Evolutionary conservation across 2,888 invertebrate genomes (phyloP).

Genomic region (Fragum whitleyi): DNA sequence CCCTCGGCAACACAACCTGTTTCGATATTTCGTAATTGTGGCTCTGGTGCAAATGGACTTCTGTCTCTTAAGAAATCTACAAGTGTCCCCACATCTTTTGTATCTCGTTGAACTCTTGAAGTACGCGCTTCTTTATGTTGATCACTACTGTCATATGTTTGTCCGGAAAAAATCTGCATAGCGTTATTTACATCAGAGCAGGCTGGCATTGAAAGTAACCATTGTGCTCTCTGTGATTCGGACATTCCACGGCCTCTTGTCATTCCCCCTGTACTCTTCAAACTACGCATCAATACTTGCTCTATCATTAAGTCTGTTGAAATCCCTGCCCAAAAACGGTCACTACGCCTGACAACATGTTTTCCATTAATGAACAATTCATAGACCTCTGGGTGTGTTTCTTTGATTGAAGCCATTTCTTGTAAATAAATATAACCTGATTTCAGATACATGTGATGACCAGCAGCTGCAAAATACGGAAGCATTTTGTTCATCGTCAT

Average conservation of each 20-base stretch:
- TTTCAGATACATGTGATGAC: slow-evolving; percentile 45
- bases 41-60: slow-evolving; percentile 62
- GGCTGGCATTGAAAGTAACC: slow-evolving; percentile 18
- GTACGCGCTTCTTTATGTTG: slow-evolving; percentile 61
- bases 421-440: slow-evolving; percentile 59
- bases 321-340: slow-evolving; percentile 13
- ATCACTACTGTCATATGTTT: too few species aligned
- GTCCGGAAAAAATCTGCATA: too few species aligned
- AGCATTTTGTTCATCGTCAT: slow-evolving; percentile 39
- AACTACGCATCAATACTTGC: slow-evolving; percentile 11
- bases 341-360: slow-evolving; percentile 12
- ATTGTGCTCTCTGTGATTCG: slow-evolving; percentile 7
- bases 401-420: slow-evolving; percentile 33
- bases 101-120: slow-evolving; percentile 51
- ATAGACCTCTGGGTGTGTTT: slow-evolving; percentile 9
- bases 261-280: slow-evolving; percentile 18
- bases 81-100: slow-evolving; percentile 50
- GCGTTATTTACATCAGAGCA: slow-evolving; percentile 11
- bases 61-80: slow-evolving; percentile 47
- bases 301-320: slow-evolving; percentile 17
- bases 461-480: slow-evolving; percentile 43
- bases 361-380: background rate
- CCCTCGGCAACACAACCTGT: slow-evolving; percentile 63
- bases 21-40: slow-evolving; percentile 63
- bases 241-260: slow-evolving; percentile 20